Percentiles rank a stretch among this genome's conserved stretches.
Conservation (phyloP, 2,888 invertebrate genomes). For the Xanthorhoe spadicearia region DNA sequence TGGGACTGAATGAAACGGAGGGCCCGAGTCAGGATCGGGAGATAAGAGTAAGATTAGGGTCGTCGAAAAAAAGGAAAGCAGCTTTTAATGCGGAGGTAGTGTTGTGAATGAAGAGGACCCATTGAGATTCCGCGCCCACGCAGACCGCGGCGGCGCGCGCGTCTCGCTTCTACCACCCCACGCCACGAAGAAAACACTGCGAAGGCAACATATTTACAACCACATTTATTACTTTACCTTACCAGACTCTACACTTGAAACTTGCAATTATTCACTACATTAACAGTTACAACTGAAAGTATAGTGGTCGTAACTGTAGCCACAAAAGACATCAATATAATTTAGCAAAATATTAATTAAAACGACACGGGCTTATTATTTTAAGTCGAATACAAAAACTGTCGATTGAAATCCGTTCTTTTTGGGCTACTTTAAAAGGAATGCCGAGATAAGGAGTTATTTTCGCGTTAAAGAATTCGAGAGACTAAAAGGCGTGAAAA, state of each 20-base stretch:
- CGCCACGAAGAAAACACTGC: neutral
- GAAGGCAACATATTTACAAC: neutral
- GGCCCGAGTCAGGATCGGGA: slow-evolving; percentile 78
- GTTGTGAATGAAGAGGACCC: slow-evolving; percentile 83
- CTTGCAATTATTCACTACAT: neutral
- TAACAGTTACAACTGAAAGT: neutral
- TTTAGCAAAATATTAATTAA: slow-evolving; percentile 65
- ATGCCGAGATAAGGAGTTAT: slow-evolving; percentile 84
- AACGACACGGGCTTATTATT: slow-evolving; percentile 70
- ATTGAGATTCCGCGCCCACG: slow-evolving; percentile 81
- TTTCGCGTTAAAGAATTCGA: slow-evolving; percentile 81
- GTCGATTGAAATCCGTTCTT: slow-evolving; percentile 68
- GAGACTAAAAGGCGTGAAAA: slow-evolving; percentile 84
- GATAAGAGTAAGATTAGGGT: slow-evolving; percentile 83
- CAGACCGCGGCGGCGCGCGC: slow-evolving; percentile 55
- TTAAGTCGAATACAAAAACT: slow-evolving; percentile 73
- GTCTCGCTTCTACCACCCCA: slow-evolving; percentile 26
- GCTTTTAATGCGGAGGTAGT: slow-evolving; percentile 80
- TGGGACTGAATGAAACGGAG: slow-evolving; percentile 82
- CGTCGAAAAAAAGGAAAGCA: slow-evolving; percentile 78
- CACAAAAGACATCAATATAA: slow-evolving; percentile 52
- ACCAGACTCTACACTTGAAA: neutral
- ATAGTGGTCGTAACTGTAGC: neutral
- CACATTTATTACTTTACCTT: neutral
- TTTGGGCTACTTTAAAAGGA: slow-evolving; percentile 79